Percentiles rank a stretch among this genome's conserved stretches.
Evolutionary conservation across 2,888 invertebrate genomes (phyloP).

Genomic region (Drosophila conformis): DNA sequence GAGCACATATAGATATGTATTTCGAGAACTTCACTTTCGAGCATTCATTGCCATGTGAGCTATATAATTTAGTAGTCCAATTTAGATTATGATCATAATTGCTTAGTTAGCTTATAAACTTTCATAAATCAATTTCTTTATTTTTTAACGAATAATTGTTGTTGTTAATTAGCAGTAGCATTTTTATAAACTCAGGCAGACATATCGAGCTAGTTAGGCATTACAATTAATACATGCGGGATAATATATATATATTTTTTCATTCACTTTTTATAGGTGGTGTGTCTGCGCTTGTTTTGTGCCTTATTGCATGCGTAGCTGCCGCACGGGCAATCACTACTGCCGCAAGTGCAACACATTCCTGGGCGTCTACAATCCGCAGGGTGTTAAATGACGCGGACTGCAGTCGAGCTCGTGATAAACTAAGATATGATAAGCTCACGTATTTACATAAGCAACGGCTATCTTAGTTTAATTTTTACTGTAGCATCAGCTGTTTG

Average conservation of each 20-base stretch:
- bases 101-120: neutral
- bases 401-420: neutral
- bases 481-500: constrained; percentile 37
- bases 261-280: constrained; percentile 65
- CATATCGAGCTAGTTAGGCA: neutral
- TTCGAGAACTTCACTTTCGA: neutral
- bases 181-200: neutral
- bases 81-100: neutral
- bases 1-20: neutral
- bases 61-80: neutral
- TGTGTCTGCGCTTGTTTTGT: constrained; percentile 84
- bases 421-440: constrained; percentile 44
- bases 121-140: neutral
- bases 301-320: constrained; percentile 84
- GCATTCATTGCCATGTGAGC: neutral
- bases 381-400: constrained; percentile 42
- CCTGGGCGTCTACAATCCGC: constrained; percentile 79
- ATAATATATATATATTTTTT: neutral
- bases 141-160: neutral
- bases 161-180: neutral
- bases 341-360: constrained; percentile 83
- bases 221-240: too few species aligned
- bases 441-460: constrained; percentile 14
- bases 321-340: constrained; percentile 84
- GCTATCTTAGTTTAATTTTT: constrained; percentile 23